Evolutionary conservation across 1,140 invertebrate genomes (phyloP).

Genomic region (Ptiloglossa arizonensis): DNA sequence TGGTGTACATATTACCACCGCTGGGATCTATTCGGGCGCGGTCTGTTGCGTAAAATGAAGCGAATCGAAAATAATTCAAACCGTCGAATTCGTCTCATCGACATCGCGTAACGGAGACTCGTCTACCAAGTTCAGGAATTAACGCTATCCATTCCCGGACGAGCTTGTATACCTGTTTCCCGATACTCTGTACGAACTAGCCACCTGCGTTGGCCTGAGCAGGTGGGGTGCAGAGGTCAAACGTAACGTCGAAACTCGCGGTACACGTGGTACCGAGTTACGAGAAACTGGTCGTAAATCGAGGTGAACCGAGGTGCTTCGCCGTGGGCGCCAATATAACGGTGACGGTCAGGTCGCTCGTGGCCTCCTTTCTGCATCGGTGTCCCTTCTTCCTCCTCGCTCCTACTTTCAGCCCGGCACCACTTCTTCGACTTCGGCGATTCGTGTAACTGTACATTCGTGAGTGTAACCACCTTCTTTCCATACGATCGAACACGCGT

Average conservation of each 20-base stretch:
- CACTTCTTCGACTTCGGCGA: conserved; percentile 52
- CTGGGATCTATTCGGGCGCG: too few species aligned
- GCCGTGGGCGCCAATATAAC: conserved; percentile 78
- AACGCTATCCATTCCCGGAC: conserved; percentile 36
- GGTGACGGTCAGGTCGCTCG: conserved; percentile 74
- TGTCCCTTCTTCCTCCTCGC: conserved; percentile 43
- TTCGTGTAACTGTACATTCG: conserved; percentile 76
- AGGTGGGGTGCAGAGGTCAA: conserved; percentile 61
- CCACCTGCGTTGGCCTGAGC: conserved; percentile 51
- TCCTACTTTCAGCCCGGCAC: conserved; percentile 34
- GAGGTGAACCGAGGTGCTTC: conserved; percentile 73
- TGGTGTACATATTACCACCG: too few species aligned
- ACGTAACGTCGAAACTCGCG: conserved; percentile 57
- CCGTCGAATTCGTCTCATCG: background rate
- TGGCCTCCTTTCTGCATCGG: conserved; percentile 75
- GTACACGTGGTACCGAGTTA: conserved; percentile 55
- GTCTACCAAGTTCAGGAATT: background rate
- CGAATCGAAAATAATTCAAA: background rate
- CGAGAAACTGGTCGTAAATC: conserved; percentile 67
- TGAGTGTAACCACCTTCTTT: conserved; percentile 40
- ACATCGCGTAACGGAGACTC: conserved; percentile 15
- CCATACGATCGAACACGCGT: conserved; percentile 12
- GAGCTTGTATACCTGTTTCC: conserved; percentile 32
- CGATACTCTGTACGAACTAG: background rate
- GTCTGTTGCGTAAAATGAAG: too few species aligned